A percentile compares a stretch with the other conserved stretches of the same genome.
phyloP scores from a whole-genome alignment of 2,888 invertebrate genomes.

The Melinaea marsaeus region DNA sequence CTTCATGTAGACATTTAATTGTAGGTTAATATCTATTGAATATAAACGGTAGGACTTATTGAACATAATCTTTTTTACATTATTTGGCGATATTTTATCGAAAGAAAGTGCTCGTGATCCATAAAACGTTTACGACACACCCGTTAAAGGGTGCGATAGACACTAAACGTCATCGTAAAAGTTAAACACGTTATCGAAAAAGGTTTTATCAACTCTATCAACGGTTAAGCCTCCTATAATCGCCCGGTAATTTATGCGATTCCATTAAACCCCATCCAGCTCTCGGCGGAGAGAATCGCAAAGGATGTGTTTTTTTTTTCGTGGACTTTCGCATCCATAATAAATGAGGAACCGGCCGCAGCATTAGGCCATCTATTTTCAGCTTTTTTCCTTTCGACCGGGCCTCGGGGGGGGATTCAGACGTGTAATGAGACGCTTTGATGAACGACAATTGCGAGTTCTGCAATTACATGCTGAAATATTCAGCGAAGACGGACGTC shows the following conservation, averaged over 20 bases:
- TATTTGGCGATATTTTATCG: background rate
- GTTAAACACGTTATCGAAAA: constrained; percentile 28
- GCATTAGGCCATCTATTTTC: constrained; percentile 36
- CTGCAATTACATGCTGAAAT: constrained; percentile 60
- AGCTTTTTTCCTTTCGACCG: constrained; percentile 30
- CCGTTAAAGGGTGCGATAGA: constrained; percentile 16
- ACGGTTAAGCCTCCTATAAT: constrained; percentile 31
- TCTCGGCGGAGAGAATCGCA: constrained; percentile 23
- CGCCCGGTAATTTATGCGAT: constrained; percentile 35
- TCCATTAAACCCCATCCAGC: constrained; percentile 34
- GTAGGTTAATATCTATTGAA: too few relatives aligned
- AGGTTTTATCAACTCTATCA: constrained; percentile 30
- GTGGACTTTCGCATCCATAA: constrained; percentile 49
- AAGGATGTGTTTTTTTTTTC: constrained; percentile 38
- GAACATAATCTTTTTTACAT: too few relatives aligned
- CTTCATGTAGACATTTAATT: too few relatives aligned
- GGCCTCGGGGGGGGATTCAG: constrained; percentile 33
- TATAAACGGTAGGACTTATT: too few relatives aligned
- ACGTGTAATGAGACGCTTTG: constrained; percentile 46
- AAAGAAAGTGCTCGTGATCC: constrained; percentile 15
- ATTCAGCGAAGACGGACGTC: constrained; percentile 45
- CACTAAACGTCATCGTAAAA: constrained; percentile 27
- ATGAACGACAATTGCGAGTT: constrained; percentile 44
- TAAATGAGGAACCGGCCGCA: constrained; percentile 52
- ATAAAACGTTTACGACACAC: constrained; percentile 22